Evolutionary conservation across 1,140 invertebrate genomes (phyloP), one percentile per base, ranked within the genome.

Genomic region (Cydia amplana): DNA sequence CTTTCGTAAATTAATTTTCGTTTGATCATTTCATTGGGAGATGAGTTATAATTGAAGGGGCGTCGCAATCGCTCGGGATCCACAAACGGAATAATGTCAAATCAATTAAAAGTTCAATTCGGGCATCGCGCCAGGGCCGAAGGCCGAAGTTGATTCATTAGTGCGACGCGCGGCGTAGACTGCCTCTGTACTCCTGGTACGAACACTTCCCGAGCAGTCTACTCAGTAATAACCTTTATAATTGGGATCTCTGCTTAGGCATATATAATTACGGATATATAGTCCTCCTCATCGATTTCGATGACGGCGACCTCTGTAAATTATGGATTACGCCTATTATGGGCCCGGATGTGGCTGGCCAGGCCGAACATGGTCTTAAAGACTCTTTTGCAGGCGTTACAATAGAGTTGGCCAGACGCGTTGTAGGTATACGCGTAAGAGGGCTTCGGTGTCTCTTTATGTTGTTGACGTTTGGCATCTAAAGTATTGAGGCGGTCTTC

Each of bases 41-140:
- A 87, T 87, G 85, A 88, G 85, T 87, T 87, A 87, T 89, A 89
- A 90, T 89, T 88, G 88, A 84, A 83, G 87, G 82, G 81, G 85
- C 80, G 82, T 80, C 84, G 83, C 80, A 83, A 84, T 85, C 82
- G 82, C 79, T 80, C 81, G 76, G 78, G 80, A 80, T 85, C 85
- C 85, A 85, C 85, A 88, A 87, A 87, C 82, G 83, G 85, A 90
- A 90, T 90, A 88, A 88, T 90, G 85, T 85, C 86, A 87, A 87
- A 90, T 90, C 88, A 90, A 88, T 90, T 87, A 88, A 88, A 90
- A 88, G 85, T 88, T 88, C 82, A 84, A 85, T 87, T 87, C 83
- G 80, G 84, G 84, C 83, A 84, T 60, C 76, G 82, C 81, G 86
- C 84, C 86, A 83, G 79, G 65, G 80, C 79, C 74, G 65, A 60